These are phyloP conservation scores for Leucopsar rothschildi DNA, from an alignment of 2,113 vertebrate genomes.

Conservation along the genomic window DNA sequence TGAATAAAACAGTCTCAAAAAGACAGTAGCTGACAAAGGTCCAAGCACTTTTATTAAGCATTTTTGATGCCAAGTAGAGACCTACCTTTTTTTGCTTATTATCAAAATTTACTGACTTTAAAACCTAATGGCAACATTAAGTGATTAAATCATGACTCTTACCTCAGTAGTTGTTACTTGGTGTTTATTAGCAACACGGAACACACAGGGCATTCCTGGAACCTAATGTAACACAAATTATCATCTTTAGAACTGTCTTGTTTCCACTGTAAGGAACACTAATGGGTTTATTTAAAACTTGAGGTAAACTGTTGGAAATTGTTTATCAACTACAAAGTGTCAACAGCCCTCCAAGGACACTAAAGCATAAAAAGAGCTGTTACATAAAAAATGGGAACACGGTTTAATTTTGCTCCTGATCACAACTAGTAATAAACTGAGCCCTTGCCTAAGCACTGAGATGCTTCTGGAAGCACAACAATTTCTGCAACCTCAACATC, in stretches of 20 bases:
- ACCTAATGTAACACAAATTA: slow-evolving; percentile 11
- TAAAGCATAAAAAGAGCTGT: neutral
- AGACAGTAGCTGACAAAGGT: slow-evolving; percentile 10
- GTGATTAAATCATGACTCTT: slow-evolving; percentile 43
- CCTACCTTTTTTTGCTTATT: slow-evolving; percentile 46
- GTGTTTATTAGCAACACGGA: slow-evolving; percentile 38
- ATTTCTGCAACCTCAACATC: neutral
- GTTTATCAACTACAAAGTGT: slow-evolving; percentile 10
- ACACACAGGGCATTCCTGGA: slow-evolving; percentile 26
- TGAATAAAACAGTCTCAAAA: slow-evolving; percentile 41
- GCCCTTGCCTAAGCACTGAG: neutral
- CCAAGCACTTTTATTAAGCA: slow-evolving; percentile 37
- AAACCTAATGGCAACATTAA: slow-evolving; percentile 48
- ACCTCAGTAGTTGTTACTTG: slow-evolving; percentile 45
- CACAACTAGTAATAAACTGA: neutral
- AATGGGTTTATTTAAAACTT: slow-evolving; percentile 2
- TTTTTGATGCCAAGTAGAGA: slow-evolving; percentile 46
- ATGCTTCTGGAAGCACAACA: neutral
- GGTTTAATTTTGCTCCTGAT: neutral
- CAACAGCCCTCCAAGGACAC: slow-evolving; percentile 8
- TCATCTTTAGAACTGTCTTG: slow-evolving; percentile 4
- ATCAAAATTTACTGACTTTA: slow-evolving; percentile 45
- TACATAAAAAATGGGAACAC: neutral
- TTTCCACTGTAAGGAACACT: slow-evolving; percentile 12
- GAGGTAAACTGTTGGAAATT: neutral